Evolutionary conservation across 2,797 vertebrate genomes (phyloP).

Genomic region (Siniperca obscura): DNA sequence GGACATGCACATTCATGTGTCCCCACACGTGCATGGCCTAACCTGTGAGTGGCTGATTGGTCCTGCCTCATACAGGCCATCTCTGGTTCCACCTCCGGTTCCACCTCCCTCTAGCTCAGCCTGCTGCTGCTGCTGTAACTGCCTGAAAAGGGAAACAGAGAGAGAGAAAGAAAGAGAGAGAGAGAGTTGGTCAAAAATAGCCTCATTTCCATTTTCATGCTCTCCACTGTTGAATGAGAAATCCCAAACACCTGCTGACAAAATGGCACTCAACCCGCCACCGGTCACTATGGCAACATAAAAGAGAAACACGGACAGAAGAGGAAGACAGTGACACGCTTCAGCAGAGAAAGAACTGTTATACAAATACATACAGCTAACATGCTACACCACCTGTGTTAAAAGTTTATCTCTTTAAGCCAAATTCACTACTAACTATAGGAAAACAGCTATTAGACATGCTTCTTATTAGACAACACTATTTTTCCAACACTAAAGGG

Average conservation of each 20-base stretch:
- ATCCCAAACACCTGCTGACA: conserved; percentile 67
- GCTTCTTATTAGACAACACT: conserved; percentile 35
- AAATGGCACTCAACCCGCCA: conserved; percentile 73
- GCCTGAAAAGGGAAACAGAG: conserved; percentile 79
- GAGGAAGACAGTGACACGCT: conserved; percentile 35
- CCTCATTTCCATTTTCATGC: conserved; percentile 40
- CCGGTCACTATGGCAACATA: conserved; percentile 75
- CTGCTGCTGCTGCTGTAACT: conserved; percentile 91
- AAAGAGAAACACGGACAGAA: conserved; percentile 34
- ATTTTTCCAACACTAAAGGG: conserved; percentile 25
- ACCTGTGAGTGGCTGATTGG: conserved; percentile 83
- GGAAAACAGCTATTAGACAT: conserved; percentile 46
- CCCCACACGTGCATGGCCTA: background rate
- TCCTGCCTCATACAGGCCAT: conserved; percentile 84
- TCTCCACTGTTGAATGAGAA: conserved; percentile 45
- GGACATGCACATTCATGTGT: conserved; percentile 8
- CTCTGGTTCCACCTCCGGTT: conserved; percentile 87
- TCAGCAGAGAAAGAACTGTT: conserved; percentile 26
- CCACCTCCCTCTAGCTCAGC: conserved; percentile 90
- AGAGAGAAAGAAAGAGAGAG: conserved; percentile 25
- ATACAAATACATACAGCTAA: conserved; percentile 27
- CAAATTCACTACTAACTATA: conserved; percentile 15
- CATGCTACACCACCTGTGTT: conserved; percentile 57
- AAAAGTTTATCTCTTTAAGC: conserved; percentile 14
- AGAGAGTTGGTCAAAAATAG: conserved; percentile 23